phyloP scores from a whole-genome alignment of 2,888 invertebrate genomes.

The Tetrapedia diversipes region DNA sequence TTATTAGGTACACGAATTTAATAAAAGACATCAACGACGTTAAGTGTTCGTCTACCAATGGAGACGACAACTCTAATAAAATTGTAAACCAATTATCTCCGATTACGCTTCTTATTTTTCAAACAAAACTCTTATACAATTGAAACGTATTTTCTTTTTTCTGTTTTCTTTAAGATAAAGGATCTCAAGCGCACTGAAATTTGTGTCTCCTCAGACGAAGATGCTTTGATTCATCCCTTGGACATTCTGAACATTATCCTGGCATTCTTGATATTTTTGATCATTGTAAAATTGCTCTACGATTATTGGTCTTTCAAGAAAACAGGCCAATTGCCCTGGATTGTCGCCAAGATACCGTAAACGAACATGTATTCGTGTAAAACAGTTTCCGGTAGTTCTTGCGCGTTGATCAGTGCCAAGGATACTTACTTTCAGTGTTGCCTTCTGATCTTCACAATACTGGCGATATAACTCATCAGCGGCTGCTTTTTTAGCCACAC shows the following conservation, averaged over 20 bases:
- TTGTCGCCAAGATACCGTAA: constrained; percentile 90
- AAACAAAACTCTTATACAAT: neutral
- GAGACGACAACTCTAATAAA: constrained; percentile 86
- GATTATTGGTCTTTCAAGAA: constrained; percentile 92
- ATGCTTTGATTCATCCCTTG: constrained; percentile 86
- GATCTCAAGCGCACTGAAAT: constrained; percentile 88
- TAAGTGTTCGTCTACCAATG: constrained; percentile 86
- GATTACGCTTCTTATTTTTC: too few species aligned
- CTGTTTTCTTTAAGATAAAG: constrained; percentile 88
- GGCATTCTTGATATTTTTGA: constrained; percentile 87
- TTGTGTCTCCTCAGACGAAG: constrained; percentile 84
- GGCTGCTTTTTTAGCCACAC: constrained; percentile 62
- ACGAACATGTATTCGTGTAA: neutral
- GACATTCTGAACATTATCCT: constrained; percentile 90
- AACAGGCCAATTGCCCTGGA: constrained; percentile 92
- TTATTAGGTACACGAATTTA: constrained; percentile 86
- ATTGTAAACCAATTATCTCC: constrained; percentile 83
- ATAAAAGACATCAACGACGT: constrained; percentile 89
- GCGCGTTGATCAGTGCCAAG: too few species aligned
- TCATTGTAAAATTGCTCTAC: constrained; percentile 90
- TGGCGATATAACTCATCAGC: constrained; percentile 53
- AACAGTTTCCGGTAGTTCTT: neutral
- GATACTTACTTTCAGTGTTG: constrained; percentile 12
- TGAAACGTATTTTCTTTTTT: neutral
- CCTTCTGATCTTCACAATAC: constrained; percentile 20